A percentile compares a stretch with the other conserved stretches of the same genome.
Evolutionary conservation across 2,888 invertebrate genomes (phyloP).

Genomic region (Synanthedon tipuliformis): DNA sequence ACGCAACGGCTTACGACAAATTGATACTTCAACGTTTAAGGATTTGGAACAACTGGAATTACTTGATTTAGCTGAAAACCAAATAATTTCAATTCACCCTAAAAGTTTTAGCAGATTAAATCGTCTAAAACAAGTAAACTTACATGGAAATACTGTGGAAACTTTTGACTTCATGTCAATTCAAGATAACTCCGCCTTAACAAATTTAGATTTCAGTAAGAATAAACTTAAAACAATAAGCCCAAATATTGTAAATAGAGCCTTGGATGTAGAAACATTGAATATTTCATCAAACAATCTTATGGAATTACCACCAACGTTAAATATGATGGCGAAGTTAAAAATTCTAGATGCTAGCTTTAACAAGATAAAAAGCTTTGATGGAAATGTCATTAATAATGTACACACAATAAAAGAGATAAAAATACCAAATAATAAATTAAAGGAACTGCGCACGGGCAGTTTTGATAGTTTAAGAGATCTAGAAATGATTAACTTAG

Average conservation of each 20-base stretch:
- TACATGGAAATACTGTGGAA: constrained; percentile 82
- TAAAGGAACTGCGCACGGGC: constrained; percentile 76
- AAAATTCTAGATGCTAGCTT: constrained; percentile 81
- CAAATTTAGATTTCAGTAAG: constrained; percentile 78
- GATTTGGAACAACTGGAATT: constrained; percentile 78
- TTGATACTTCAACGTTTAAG: constrained; percentile 78
- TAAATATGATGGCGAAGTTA: constrained; percentile 76
- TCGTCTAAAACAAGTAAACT: constrained; percentile 76
- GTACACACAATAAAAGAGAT: constrained; percentile 78
- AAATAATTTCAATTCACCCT: constrained; percentile 75
- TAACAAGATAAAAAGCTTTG: constrained; percentile 79
- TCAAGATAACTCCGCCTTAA: constrained; percentile 73
- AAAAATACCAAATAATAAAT: constrained; percentile 79
- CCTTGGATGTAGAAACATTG: constrained; percentile 76
- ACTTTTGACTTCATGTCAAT: constrained; percentile 77
- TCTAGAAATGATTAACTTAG: constrained; percentile 80
- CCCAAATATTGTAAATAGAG: constrained; percentile 72
- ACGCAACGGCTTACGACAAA: constrained; percentile 76
- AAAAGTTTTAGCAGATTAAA: constrained; percentile 73
- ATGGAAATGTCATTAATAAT: constrained; percentile 76
- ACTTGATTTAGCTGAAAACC: constrained; percentile 81
- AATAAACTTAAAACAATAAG: constrained; percentile 79
- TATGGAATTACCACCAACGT: constrained; percentile 76
- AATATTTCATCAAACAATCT: constrained; percentile 84
- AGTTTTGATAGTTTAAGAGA: constrained; percentile 79